phyloP scores from a whole-genome alignment of 2,797 vertebrate species.

The Tympanoctomys barrerae region DNA sequence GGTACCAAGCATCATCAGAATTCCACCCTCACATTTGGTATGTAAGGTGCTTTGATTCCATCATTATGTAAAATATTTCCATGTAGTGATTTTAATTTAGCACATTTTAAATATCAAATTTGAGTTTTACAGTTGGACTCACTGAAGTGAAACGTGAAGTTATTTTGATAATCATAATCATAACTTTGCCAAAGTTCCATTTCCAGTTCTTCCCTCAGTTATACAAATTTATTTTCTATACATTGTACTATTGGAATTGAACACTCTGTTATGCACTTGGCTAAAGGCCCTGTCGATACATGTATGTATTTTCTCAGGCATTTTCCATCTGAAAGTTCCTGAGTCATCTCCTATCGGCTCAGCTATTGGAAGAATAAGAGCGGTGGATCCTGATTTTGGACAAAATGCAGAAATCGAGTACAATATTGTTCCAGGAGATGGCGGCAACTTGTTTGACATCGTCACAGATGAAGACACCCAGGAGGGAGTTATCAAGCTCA shows the following conservation, averaged over 20 bases:
- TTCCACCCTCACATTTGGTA: not conserved
- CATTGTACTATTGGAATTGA: not conserved
- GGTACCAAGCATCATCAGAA: not conserved
- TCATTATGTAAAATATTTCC: not conserved
- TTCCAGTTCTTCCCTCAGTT: not conserved
- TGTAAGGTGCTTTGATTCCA: not conserved
- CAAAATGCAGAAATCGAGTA: slow-evolving; percentile 98
- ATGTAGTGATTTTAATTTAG: not conserved
- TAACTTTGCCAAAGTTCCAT: not conserved
- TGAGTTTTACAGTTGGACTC: not conserved
- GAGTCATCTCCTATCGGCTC: slow-evolving; percentile 95
- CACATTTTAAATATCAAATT: not conserved
- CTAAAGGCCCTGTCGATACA: not conserved
- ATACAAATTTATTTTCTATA: slow-evolving; percentile 28
- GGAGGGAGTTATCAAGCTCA: slow-evolving; percentile 96
- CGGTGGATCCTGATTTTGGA: slow-evolving; percentile 97
- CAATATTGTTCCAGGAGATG: slow-evolving; percentile 97
- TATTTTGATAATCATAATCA: not conserved
- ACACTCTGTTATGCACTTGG: not conserved
- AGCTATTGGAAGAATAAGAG: slow-evolving; percentile 96
- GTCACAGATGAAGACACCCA: slow-evolving; percentile 96
- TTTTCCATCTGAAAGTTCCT: slow-evolving; percentile 97
- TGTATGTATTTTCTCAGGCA: slow-evolving; percentile 90
- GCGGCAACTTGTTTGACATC: slow-evolving; percentile 97
- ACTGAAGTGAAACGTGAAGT: not conserved